Conservation (phyloP, 2,888 invertebrate species). For the Pandemis cinnamomeana region DNA sequence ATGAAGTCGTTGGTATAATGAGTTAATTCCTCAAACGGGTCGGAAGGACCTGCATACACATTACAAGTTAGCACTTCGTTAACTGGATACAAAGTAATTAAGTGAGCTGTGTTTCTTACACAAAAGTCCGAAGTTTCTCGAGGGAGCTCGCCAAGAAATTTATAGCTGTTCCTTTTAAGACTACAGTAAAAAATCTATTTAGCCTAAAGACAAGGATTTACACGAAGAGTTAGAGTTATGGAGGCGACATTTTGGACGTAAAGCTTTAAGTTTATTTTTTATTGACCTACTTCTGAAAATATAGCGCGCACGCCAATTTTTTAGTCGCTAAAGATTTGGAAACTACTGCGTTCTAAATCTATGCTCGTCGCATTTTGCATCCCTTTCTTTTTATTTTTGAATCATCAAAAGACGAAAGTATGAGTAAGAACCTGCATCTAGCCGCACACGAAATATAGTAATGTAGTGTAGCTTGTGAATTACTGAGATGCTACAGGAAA, state of each 20-base stretch:
- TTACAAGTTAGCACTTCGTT: slow-evolving; percentile 72
- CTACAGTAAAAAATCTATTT: slow-evolving; percentile 59
- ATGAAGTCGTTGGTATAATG: slow-evolving; percentile 25
- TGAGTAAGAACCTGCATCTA: too few species aligned
- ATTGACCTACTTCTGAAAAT: too few species aligned
- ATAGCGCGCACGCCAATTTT: too few species aligned
- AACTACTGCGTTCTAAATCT: too few species aligned
- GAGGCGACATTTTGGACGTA: slow-evolving; percentile 8
- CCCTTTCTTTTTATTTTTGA: too few species aligned
- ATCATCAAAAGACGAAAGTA: too few species aligned
- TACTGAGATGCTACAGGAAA: too few species aligned
- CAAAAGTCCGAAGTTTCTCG: slow-evolving; percentile 54
- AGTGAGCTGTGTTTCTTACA: slow-evolving; percentile 64
- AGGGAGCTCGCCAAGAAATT: slow-evolving; percentile 57
- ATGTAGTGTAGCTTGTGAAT: neutral
- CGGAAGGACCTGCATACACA: slow-evolving; percentile 59
- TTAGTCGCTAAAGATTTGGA: too few species aligned
- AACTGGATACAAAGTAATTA: slow-evolving; percentile 75
- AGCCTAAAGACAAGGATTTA: slow-evolving; percentile 54
- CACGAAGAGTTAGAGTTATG: slow-evolving; percentile 31
- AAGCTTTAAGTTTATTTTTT: neutral
- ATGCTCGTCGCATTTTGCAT: too few species aligned
- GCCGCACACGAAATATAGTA: neutral
- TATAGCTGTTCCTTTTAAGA: slow-evolving; percentile 63
- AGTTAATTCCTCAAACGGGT: slow-evolving; percentile 55